Percentiles rank a stretch among this genome's conserved stretches.
phyloP scores from a whole-genome alignment of 2,113 vertebrate species.

The Choloepus hoffmanni region DNA sequence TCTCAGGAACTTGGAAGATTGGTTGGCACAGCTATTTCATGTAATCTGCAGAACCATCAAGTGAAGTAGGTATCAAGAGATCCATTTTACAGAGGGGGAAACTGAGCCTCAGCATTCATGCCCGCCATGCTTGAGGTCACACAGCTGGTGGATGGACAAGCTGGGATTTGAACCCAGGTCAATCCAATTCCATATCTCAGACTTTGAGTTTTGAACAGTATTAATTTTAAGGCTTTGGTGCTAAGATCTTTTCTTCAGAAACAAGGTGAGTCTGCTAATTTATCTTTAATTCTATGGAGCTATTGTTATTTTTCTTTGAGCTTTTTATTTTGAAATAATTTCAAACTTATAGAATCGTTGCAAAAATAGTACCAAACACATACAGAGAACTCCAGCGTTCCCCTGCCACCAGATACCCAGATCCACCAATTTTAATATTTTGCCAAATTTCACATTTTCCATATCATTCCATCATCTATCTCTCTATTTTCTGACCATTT shows the following conservation, averaged over 20 bases:
- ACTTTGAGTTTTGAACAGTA: not conserved
- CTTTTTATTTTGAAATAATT: no score
- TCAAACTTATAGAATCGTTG: no score
- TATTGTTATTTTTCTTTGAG: not conserved
- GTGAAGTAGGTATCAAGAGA: not conserved
- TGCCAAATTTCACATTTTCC: no score
- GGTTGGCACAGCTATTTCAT: not conserved
- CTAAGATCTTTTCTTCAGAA: not conserved
- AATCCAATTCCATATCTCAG: not conserved
- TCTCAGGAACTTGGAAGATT: not conserved
- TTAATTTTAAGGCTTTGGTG: not conserved
- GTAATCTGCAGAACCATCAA: not conserved
- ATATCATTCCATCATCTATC: no score
- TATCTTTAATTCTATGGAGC: not conserved
- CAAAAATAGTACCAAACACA: no score
- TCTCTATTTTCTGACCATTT: no score
- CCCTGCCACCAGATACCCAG: no score
- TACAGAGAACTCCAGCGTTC: no score
- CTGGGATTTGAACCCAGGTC: not conserved
- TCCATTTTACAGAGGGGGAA: not conserved
- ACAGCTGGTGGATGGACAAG: not conserved
- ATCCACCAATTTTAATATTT: no score
- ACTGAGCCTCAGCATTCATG: not conserved
- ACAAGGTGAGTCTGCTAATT: not conserved
- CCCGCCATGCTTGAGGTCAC: not conserved